Evolutionary conservation across 2,888 invertebrate species (phyloP).

Genomic region (Pseudococcus viburni): DNA sequence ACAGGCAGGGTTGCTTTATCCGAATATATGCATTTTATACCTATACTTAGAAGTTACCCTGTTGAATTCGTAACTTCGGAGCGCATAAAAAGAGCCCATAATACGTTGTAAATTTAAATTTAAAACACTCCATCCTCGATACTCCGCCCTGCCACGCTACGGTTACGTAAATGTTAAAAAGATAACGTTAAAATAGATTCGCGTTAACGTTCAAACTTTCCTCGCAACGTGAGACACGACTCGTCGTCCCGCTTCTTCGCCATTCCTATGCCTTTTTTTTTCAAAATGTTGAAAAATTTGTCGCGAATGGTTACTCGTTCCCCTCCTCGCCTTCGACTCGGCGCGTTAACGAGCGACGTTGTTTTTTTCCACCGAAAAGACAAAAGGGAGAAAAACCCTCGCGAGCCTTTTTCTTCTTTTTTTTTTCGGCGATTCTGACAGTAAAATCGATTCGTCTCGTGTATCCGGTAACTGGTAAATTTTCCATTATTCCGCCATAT

Average conservation of each 20-base stretch:
- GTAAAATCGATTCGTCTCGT: neutral
- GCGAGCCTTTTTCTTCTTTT: neutral
- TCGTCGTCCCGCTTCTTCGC: neutral
- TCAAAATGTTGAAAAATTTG: slow-evolving; percentile 39
- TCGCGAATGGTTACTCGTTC: neutral
- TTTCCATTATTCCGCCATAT: neutral
- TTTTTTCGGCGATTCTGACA: slow-evolving; percentile 1
- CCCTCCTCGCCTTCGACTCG: neutral
- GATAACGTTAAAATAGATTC: slow-evolving; percentile 41
- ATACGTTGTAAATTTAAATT: slow-evolving; percentile 35
- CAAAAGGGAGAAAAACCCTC: neutral
- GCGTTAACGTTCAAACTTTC: slow-evolving; percentile 40
- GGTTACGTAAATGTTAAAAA: slow-evolving; percentile 11
- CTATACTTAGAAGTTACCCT: neutral
- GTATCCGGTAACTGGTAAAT: neutral
- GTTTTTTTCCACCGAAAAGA: neutral
- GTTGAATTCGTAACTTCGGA: neutral
- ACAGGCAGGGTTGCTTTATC: too few species aligned
- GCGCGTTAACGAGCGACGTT: slow-evolving; percentile 23
- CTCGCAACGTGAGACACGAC: neutral
- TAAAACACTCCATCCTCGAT: neutral
- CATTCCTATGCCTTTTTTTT: neutral
- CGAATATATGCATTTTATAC: neutral
- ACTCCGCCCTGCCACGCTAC: neutral
- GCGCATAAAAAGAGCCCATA: neutral